Evolutionary conservation across 1,140 invertebrate genomes (phyloP), one percentile per base, ranked within the genome.

Genomic region (Magallana ariakensis): DNA sequence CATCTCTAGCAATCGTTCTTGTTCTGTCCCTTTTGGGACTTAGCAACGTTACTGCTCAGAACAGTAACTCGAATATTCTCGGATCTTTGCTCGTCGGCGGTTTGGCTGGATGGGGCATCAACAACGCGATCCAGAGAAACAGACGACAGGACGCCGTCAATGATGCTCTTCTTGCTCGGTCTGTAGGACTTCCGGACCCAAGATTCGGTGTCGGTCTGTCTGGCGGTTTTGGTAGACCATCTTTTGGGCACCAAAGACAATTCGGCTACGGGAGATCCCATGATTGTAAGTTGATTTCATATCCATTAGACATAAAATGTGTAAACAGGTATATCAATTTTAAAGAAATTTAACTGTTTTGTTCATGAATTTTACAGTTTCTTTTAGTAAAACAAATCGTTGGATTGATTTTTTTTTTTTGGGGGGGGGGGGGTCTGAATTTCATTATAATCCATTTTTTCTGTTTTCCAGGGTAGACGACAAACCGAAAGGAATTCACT

Each of bases 1-100:
- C 11, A 13, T 70, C 62, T 19, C 4, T 70, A 19, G 11, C 11
- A 26, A 70, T 70, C 13, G 62, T 70, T 70, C 19, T 70, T 22
- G 19, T 70, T 70, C 26, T 70, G 62, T 70, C 62, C 62, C 22
- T 70, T 5, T 9, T 70, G 62, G 62, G 62, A 22, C 62, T 70
- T 22, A 70, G 16, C 11, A n/a, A 70, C 11, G 62, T 70, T 11
- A 26, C 62, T 70, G 62, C 62, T 10, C 62, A 70, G 19, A 70
- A 26, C 19, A 70, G 19, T 22, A 70, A n/a, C 62, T 66, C 62
- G 1, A 66, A 70, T 22, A 6, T 70, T 9, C 62, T 70, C 11
- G 62, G 62, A 19, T 8, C 62, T 22, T 22, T 70, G 62, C 11
- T 70, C 8, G n/a, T 70, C 10, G 62, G 62, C 16, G 62, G 62